These are phyloP conservation scores for Benthosema pterotum DNA, from an alignment of 2,797 vertebrate species.

Conservation along the genomic window DNA sequence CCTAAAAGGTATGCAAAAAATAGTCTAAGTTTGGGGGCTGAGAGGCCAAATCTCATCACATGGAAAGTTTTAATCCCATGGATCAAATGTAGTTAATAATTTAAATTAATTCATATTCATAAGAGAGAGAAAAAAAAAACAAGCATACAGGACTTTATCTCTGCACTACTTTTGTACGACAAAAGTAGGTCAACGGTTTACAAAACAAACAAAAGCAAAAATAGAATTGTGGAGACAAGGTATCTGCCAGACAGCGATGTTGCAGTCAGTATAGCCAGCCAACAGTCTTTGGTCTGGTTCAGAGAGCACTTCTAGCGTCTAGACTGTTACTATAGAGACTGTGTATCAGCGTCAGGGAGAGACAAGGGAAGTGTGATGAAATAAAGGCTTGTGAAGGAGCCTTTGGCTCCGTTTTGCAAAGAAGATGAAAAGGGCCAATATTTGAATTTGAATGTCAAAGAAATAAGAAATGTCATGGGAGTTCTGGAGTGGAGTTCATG, in stretches of 20 bases:
- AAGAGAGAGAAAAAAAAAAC: no score
- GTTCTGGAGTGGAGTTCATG: background rate
- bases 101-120: no score
- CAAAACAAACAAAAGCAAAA: no score
- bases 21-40: no score
- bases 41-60: no score
- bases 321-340: background rate
- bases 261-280: conserved; percentile 26
- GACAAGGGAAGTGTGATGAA: background rate
- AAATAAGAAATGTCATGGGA: background rate
- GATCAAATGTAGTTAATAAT: no score
- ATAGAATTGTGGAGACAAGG: no score
- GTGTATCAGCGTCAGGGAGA: background rate
- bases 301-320: conserved; percentile 5
- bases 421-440: background rate
- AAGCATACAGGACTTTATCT: no score
- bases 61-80: no score
- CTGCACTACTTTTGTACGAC: no score
- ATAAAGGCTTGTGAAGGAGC: background rate
- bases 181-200: no score
- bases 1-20: no score
- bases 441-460: background rate
- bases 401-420: background rate
- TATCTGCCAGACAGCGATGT: background rate
- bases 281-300: conserved; percentile 3